Evolutionary conservation across 2,888 invertebrate genomes (phyloP).

Genomic region (Therioaphis trifolii): DNA sequence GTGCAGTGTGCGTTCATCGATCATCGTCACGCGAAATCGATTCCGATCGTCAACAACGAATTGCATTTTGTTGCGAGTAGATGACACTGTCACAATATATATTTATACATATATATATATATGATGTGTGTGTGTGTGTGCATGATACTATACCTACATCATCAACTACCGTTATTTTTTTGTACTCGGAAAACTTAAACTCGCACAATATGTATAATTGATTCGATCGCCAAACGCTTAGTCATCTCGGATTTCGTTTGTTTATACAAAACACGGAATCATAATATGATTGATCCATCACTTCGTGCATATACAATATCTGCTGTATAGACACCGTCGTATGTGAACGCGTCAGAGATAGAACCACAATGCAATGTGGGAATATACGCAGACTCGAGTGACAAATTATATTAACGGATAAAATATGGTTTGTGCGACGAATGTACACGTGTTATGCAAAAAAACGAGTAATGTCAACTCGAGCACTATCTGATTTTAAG

Average conservation of each 20-base stretch:
- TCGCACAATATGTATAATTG: constrained; percentile 1
- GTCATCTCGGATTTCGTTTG: constrained; percentile 45
- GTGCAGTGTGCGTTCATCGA: constrained; percentile 20
- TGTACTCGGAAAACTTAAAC: not conserved
- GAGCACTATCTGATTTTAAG: not conserved
- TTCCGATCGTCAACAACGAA: constrained; percentile 7
- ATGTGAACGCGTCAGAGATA: not conserved
- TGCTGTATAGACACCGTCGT: not conserved
- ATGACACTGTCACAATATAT: constrained; percentile 31
- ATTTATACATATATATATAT: no score
- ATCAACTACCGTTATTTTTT: constrained; percentile 10
- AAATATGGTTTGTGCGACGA: not conserved
- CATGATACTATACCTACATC: not conserved
- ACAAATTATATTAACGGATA: not conserved
- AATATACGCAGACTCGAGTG: not conserved
- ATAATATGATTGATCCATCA: constrained; percentile 46
- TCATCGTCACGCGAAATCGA: constrained; percentile 49
- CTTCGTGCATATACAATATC: not conserved
- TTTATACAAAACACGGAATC: constrained; percentile 33
- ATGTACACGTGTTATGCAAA: not conserved
- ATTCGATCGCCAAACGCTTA: constrained; percentile 35
- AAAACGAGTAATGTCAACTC: not conserved
- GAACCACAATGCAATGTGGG: not conserved
- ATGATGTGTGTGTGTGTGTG: no score
- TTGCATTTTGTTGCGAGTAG: not conserved